Percentiles rank a stretch among this genome's conserved stretches.
Conservation (phyloP, 2,113 vertebrate genomes). For the Sebastes fasciatus region DNA sequence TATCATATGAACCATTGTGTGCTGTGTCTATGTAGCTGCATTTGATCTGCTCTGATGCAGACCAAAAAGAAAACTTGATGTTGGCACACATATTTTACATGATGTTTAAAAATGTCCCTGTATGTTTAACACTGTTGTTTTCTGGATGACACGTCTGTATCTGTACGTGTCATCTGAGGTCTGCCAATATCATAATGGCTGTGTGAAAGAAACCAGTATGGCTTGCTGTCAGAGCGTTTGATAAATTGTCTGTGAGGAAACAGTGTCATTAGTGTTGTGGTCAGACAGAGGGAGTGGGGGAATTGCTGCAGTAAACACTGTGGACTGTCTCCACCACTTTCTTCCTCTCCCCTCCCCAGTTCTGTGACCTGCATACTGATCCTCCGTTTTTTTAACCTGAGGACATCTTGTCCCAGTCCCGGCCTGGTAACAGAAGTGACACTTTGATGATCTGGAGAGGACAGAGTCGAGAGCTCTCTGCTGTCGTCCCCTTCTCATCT, state of each 20-base stretch:
- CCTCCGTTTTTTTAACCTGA: constrained; percentile 70
- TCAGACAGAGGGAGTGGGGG: constrained; percentile 59
- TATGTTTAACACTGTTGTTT: constrained; percentile 12
- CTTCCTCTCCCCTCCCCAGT: constrained; percentile 47
- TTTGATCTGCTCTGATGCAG: neutral
- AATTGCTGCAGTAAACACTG: constrained; percentile 69
- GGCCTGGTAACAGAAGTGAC: constrained; percentile 62
- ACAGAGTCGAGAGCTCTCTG: constrained; percentile 63
- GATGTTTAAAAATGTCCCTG: neutral
- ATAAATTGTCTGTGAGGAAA: constrained; percentile 51
- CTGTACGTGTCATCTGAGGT: constrained; percentile 7
- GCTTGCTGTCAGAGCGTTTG: constrained; percentile 47
- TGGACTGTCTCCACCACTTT: constrained; percentile 60
- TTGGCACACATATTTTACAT: neutral
- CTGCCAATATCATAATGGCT: constrained; percentile 21
- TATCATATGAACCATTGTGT: neutral
- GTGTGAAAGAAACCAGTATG: constrained; percentile 31
- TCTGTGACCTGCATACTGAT: constrained; percentile 82
- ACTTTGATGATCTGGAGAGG: constrained; percentile 68
- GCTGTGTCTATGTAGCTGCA: neutral
- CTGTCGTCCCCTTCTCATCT: constrained; percentile 59
- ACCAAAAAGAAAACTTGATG: neutral
- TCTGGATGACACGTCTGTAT: neutral
- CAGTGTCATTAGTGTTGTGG: constrained; percentile 62
- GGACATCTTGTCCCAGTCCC: constrained; percentile 69